Evolutionary conservation across 2,113 vertebrate species (phyloP).

Genomic region (Toxotes jaculatrix): DNA sequence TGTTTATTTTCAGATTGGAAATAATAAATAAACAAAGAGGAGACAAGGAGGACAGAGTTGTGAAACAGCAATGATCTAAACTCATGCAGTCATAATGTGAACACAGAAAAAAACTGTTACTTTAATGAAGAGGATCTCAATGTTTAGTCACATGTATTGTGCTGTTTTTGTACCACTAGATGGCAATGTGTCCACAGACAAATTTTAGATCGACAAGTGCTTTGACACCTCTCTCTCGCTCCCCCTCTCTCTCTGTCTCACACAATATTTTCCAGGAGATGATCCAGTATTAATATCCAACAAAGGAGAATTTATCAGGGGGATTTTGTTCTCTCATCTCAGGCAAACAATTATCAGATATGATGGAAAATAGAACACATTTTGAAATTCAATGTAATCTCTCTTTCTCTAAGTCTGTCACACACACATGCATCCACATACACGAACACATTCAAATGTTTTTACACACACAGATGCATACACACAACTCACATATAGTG

Average conservation of each 20-base stretch:
- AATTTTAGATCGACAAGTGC: not conserved
- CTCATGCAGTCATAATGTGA: not conserved
- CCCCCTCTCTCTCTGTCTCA: slow-evolving; percentile 6
- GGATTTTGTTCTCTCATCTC: slow-evolving; percentile 64
- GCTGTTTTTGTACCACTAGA: slow-evolving; percentile 70
- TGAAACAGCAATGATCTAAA: slow-evolving; percentile 17
- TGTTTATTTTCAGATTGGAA: slow-evolving; percentile 51
- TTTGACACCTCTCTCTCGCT: slow-evolving; percentile 4
- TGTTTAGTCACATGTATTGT: not conserved
- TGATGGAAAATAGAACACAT: slow-evolving; percentile 51
- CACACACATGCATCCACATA: slow-evolving; percentile 1
- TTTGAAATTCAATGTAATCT: slow-evolving; percentile 57
- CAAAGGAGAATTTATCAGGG: slow-evolving; percentile 68
- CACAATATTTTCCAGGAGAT: slow-evolving; percentile 74
- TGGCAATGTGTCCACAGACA: slow-evolving; percentile 77
- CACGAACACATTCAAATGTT: not conserved
- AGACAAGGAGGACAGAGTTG: not conserved
- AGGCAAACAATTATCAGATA: slow-evolving; percentile 69
- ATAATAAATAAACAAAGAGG: slow-evolving; percentile 30
- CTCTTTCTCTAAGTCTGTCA: slow-evolving; percentile 25
- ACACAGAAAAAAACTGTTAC: slow-evolving; percentile 19
- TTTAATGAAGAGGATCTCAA: not conserved
- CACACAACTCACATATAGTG: not conserved
- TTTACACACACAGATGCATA: not conserved
- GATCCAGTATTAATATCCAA: slow-evolving; percentile 75